phyloP scores from a whole-genome alignment of 2,888 invertebrate genomes.

The Trachelus tabidus region DNA sequence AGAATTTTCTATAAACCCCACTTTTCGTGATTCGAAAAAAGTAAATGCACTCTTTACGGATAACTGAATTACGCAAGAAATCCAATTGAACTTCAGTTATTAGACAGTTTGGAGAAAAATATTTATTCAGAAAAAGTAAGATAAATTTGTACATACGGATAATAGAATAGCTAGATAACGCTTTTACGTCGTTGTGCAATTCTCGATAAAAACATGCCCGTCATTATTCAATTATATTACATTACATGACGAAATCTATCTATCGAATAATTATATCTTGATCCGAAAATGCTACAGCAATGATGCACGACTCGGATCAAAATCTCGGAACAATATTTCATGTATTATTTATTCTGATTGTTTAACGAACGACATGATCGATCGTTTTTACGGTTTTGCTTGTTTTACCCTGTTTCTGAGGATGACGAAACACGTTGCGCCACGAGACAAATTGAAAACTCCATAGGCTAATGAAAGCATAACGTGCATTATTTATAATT shows the following conservation, averaged over 20 bases:
- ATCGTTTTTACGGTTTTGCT: not conserved
- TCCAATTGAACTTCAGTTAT: not conserved
- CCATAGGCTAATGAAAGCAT: too few relatives aligned
- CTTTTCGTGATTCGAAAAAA: too few relatives aligned
- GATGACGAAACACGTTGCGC: not conserved
- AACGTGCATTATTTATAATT: too few relatives aligned
- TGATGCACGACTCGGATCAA: not conserved
- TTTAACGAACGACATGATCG: not conserved
- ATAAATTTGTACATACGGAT: not conserved
- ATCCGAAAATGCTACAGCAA: not conserved
- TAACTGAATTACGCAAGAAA: not conserved
- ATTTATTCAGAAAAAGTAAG: not conserved
- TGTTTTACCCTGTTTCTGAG: not conserved
- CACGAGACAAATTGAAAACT: not conserved
- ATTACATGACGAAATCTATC: slow-evolving; percentile 38
- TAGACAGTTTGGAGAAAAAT: not conserved
- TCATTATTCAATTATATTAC: slow-evolving; percentile 43
- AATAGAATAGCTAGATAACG: not conserved
- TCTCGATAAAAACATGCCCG: slow-evolving; percentile 36
- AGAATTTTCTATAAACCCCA: not conserved
- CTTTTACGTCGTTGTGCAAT: slow-evolving; percentile 34
- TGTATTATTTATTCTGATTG: not conserved
- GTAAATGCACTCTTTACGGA: not conserved
- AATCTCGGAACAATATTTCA: not conserved
- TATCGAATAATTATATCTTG: slow-evolving; percentile 38